phyloP scores from a whole-genome alignment of 2,797 vertebrate genomes.

The Fratercula arctica region DNA sequence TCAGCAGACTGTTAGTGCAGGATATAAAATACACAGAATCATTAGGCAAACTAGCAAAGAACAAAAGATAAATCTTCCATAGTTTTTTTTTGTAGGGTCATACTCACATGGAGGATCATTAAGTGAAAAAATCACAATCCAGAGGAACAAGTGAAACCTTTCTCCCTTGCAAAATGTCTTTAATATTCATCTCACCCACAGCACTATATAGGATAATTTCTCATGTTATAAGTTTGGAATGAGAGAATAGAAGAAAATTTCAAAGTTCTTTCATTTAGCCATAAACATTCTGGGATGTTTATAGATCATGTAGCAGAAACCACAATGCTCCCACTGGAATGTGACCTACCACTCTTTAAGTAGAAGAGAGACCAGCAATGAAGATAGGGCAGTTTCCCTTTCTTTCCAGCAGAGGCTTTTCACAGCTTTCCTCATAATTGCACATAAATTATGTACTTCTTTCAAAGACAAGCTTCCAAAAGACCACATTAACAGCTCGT shows the following conservation, averaged over 20 bases:
- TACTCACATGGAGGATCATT: neutral
- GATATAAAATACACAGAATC: neutral
- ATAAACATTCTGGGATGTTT: conserved; percentile 9
- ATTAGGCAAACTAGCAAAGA: neutral
- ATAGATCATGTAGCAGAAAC: conserved; percentile 29
- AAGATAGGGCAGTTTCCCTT: conserved; percentile 36
- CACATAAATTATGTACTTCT: conserved; percentile 57
- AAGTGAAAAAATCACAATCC: neutral
- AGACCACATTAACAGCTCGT: conserved; percentile 26
- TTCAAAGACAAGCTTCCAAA: conserved; percentile 62
- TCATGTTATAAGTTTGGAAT: conserved; percentile 19
- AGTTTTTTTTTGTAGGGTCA: neutral
- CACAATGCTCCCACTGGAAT: conserved; percentile 16
- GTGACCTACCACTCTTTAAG: conserved; percentile 24
- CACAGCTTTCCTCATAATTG: conserved; percentile 61
- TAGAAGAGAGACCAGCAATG: conserved; percentile 20
- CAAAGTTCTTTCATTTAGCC: conserved; percentile 9
- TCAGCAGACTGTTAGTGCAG: neutral
- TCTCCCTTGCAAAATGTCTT: neutral
- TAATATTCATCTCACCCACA: neutral
- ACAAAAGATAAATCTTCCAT: neutral
- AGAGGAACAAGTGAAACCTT: neutral
- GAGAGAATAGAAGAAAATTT: conserved; percentile 2
- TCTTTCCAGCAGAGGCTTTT: conserved; percentile 51
- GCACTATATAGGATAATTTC: neutral